Evolutionary conservation across 92 coral and sea anemone genomes (phyloP), one percentile per base, ranked within the genome.

Genomic region (Siderastrea siderea): DNA sequence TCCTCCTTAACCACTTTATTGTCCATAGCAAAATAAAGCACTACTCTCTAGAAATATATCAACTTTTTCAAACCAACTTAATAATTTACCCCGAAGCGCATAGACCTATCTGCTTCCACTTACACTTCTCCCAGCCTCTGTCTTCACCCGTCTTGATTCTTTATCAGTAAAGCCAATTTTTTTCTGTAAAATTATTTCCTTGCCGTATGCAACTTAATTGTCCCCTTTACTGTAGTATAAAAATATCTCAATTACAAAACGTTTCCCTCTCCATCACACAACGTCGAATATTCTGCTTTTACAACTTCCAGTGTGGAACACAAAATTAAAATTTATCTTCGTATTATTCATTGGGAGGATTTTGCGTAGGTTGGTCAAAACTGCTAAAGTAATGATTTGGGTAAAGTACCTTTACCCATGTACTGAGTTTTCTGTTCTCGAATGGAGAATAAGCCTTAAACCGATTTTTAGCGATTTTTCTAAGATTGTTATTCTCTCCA

Each of bases 11-110:
- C 47, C 10, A 71, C 54, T 58, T 77, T 46, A 58, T 77, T 77
- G 57, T 77, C 68, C 81, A 2, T 44, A 46, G 67, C 81, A 77
- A 57, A 77, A 77, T 77, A 77, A 8, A 57, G 9, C 15, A 77
- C 61, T 59, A 26, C 38, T 26, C 38, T 26, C 53, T 10, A 12
- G 52, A 77, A 57, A 43, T 76, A 26, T 10, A 76, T 26, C 38
- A 26, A 26, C 38, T 26, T 26, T 26, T 0, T 26, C 38, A 26
- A 26, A 26, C 38, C 38, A 26, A 26, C 38, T 26, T 26, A 26
- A 26, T 26, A 26, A 26, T 26, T 26, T 26, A 26, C 38, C 38
- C 38, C 38, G 38, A 26, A 26, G 38, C 38, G 38, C 38, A 26
- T 26, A 26, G 38, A 26, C 38, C 38, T 0, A 26, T 26, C 38